Evolutionary conservation across 2,888 invertebrate genomes (phyloP), one percentile per base, ranked within the genome.

Genomic region (Euplexia lucipara): DNA sequence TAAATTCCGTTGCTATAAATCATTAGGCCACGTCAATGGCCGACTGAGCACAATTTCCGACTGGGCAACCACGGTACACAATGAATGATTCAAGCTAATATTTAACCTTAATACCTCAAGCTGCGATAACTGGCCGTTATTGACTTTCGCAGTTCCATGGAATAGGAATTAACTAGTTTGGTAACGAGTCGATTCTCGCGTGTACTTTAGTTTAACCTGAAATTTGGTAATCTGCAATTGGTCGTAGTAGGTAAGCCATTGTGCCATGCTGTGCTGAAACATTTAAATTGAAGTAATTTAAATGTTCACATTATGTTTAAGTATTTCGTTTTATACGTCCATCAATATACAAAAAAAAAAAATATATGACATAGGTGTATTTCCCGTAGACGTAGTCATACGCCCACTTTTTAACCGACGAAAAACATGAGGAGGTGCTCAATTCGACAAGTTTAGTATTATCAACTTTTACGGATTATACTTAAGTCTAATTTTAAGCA

Each of bases 11-110:
- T 0, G 39, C 37, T 30, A 54, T 71, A 62, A 71, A 69, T 78
- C 69, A 81, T 70, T 44, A 44, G 2, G 14, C 39, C 8, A 12
- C 56, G 34, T 54, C 75, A 59, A 41, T 64, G 66, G 81, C 14
- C 54, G 57, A 63, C 37, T 68, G 70, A 53, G 61, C 70, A 70
- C 75, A 81, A 79, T 78, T 79, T 79, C 82, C 67, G 62, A 51
- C 12, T 39, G 44, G 45, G 10, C 57, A 51, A n/a, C 20, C 41
- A 20, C 39, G 18, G 35, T 34, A 37, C 52, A 41, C 48, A 63
- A n/a, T 37, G 32, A 65, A 68, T 56, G 61, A 69, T 60, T 58
- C 41, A 60, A 70, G 57, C 54, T 67, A 70, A 81, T 58, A 68
- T 81, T 80, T 59, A 51, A 48, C 34, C 26, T 18, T 52, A 41